Conservation (phyloP, 2,113 vertebrate genomes). For the Lasiurus cinereus region DNA sequence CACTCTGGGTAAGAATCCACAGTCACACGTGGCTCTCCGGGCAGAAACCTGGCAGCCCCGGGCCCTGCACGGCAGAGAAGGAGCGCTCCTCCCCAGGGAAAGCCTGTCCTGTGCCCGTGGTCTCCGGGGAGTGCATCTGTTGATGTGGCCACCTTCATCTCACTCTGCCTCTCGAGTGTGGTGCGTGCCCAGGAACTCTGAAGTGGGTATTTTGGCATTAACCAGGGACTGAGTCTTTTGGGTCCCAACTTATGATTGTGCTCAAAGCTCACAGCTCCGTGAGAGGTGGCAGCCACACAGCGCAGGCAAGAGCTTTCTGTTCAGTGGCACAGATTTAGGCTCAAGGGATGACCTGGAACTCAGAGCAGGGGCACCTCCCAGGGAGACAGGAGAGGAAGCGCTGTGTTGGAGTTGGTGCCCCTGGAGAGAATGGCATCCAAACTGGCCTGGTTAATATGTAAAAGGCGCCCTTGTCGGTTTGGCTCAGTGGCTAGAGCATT, state of each 20-base stretch:
- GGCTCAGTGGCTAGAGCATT: too few species aligned
- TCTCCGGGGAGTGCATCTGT: neutral
- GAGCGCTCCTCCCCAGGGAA: accelerated
- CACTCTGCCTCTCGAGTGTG: neutral
- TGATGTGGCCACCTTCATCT: neutral
- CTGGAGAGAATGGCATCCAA: conserved; percentile 77
- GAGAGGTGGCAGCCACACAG: accelerated
- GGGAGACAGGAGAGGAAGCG: conserved; percentile 65
- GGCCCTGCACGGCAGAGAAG: neutral
- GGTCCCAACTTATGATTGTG: conserved; percentile 43
- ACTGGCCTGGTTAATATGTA: conserved; percentile 67
- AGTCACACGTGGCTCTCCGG: neutral
- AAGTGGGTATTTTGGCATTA: neutral
- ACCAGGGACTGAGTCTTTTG: conserved; percentile 54
- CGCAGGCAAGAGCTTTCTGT: conserved; percentile 60
- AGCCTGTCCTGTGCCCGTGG: conserved; percentile 5
- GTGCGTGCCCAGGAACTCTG: neutral
- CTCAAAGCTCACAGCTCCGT: conserved; percentile 46
- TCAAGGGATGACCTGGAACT: conserved; percentile 72
- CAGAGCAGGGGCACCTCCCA: conserved; percentile 67
- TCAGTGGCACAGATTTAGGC: conserved; percentile 69
- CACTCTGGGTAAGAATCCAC: neutral
- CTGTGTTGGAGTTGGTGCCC: conserved; percentile 72
- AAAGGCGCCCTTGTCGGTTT: conserved; percentile 23
- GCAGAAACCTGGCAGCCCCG: neutral